A percentile compares a stretch with the other conserved stretches of the same genome.
phyloP scores from a whole-genome alignment of 2,888 invertebrate species.

The Amphimallon solstitiale region DNA sequence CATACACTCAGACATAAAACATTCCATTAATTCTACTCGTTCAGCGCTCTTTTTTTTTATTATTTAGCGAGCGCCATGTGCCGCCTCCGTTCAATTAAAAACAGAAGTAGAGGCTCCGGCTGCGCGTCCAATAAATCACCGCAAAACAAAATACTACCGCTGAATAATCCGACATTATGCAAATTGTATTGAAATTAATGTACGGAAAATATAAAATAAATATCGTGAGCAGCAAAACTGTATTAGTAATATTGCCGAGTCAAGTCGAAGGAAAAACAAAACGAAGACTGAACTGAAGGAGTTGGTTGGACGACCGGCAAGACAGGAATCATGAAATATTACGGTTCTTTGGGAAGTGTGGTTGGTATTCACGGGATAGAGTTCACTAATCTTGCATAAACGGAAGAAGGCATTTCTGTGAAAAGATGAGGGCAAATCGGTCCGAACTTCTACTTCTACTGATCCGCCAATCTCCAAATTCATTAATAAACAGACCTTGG shows the following conservation, averaged over 20 bases:
- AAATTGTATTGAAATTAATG: conserved; percentile 46
- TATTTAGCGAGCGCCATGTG: conserved; percentile 30
- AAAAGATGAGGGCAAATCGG: conserved; percentile 7
- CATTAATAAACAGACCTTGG: conserved; percentile 50
- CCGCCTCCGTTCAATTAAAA: conserved; percentile 33
- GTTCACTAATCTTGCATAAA: conserved; percentile 34
- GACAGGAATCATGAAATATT: neutral
- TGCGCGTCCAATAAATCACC: conserved; percentile 34
- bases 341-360: neutral
- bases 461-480: conserved; percentile 44
- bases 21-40: conserved; percentile 24
- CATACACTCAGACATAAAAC: conserved; percentile 24
- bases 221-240: conserved; percentile 24
- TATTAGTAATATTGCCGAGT: conserved; percentile 2
- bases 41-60: conserved; percentile 19
- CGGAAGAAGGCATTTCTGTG: conserved; percentile 3
- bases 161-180: conserved; percentile 43
- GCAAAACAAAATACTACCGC: conserved; percentile 31
- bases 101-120: conserved; percentile 26
- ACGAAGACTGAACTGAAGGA: neutral
- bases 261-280: neutral
- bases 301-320: neutral
- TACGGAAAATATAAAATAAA: conserved; percentile 41
- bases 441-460: conserved; percentile 9
- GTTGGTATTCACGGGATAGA: neutral